Percentiles rank a stretch among this genome's conserved stretches.
These are phyloP conservation scores for Hetaerina americana DNA, from an alignment of 1,140 invertebrate genomes.

Conservation along the genomic window DNA sequence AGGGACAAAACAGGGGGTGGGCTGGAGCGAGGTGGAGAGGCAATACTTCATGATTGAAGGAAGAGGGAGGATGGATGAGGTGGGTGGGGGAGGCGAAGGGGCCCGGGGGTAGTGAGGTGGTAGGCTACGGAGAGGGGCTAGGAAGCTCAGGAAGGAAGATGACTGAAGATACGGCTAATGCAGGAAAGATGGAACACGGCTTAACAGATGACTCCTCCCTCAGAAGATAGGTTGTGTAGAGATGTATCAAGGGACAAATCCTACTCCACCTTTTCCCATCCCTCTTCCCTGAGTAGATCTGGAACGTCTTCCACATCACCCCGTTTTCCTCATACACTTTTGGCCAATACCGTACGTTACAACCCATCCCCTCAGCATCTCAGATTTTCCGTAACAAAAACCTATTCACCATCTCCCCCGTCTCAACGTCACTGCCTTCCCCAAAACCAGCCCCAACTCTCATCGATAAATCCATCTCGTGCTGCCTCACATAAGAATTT, in stretches of 20 bases:
- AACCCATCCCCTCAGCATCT: too few relatives aligned
- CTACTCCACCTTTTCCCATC: too few relatives aligned
- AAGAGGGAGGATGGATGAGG: neutral
- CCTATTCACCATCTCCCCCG: neutral
- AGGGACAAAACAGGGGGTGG: too few relatives aligned
- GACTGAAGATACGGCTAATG: neutral
- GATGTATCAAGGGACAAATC: neutral
- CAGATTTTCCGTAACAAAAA: too few relatives aligned
- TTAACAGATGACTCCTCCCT: neutral
- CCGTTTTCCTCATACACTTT: neutral
- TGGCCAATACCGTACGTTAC: too few relatives aligned
- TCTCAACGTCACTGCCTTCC: too few relatives aligned
- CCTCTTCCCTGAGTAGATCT: too few relatives aligned
- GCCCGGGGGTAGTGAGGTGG: too few relatives aligned
- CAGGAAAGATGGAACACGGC: neutral
- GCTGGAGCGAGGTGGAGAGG: too few relatives aligned
- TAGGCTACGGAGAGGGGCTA: too few relatives aligned
- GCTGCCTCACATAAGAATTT: neutral
- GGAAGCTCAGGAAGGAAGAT: neutral
- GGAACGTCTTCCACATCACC: neutral
- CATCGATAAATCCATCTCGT: neutral
- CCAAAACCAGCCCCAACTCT: too few relatives aligned
- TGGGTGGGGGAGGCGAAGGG: neutral
- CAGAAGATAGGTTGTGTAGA: neutral
- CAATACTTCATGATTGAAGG: too few relatives aligned